phyloP scores from a whole-genome alignment of 2,888 invertebrate genomes.

The Chaitophorus viminalis region DNA sequence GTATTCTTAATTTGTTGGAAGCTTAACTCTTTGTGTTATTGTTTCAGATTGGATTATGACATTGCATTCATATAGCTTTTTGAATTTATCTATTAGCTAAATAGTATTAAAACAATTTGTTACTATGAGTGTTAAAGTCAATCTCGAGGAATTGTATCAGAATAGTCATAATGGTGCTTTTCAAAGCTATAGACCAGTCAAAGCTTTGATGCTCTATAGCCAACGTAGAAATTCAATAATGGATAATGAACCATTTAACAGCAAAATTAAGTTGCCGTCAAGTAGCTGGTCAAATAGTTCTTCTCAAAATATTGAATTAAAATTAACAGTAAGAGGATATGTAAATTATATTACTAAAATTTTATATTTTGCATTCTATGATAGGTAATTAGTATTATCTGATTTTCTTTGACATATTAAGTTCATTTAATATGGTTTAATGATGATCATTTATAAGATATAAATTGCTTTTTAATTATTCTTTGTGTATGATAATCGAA shows the following conservation, averaged over 20 bases:
- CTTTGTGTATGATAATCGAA: constrained; percentile 14
- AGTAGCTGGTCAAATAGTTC: constrained; percentile 45
- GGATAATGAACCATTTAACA: constrained; percentile 40
- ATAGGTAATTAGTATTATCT: neutral
- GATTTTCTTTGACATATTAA: neutral
- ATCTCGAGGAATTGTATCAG: constrained; percentile 35
- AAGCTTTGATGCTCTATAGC: constrained; percentile 41
- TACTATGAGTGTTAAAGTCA: constrained; percentile 44
- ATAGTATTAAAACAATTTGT: constrained; percentile 13
- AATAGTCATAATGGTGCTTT: constrained; percentile 49
- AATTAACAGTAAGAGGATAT: constrained; percentile 51
- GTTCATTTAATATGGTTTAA: neutral
- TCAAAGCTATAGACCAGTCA: constrained; percentile 44
- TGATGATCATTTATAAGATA: neutral
- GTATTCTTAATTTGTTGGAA: neutral
- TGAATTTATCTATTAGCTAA: constrained; percentile 12
- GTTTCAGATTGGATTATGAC: constrained; percentile 59
- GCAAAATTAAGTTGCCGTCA: constrained; percentile 33
- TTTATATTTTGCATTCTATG: neutral
- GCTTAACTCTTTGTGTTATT: constrained; percentile 15
- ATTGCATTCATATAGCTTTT: constrained; percentile 32
- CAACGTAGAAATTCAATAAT: constrained; percentile 55
- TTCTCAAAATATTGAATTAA: constrained; percentile 51
- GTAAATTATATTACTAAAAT: neutral
- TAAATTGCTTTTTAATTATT: constrained; percentile 49